A percentile compares a stretch with the other conserved stretches of the same genome.
Conservation (phyloP, 2,797 vertebrate species). For the Trachops cirrhosus region DNA sequence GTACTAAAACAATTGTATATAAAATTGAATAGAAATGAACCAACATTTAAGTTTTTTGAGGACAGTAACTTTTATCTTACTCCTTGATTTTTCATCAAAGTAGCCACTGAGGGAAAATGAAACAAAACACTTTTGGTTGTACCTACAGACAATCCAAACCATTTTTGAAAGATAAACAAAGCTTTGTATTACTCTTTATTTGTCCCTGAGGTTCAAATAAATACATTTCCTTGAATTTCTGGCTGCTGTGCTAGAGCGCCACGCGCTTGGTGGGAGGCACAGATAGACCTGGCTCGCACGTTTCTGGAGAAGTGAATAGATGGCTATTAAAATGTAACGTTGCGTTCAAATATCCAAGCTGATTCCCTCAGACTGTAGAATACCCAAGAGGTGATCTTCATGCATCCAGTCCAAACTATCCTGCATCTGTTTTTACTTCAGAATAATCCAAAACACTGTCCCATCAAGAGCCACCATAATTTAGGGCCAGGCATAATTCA, state of each 20-base stretch:
- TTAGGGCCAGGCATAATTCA: neutral
- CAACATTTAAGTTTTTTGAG: neutral
- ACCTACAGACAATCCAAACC: neutral
- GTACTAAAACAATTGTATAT: neutral
- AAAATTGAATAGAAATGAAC: neutral
- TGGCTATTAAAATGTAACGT: neutral
- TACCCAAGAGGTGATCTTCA: neutral
- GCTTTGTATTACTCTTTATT: neutral
- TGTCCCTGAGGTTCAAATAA: neutral
- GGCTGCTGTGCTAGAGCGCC: neutral
- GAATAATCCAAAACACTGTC: neutral
- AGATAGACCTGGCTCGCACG: neutral
- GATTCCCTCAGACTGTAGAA: neutral
- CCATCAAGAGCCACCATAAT: neutral
- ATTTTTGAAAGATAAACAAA: neutral
- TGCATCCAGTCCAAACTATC: neutral
- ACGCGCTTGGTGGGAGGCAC: neutral
- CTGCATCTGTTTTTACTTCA: neutral
- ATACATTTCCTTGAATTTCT: neutral
- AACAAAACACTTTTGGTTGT: neutral
- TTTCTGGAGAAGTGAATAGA: neutral
- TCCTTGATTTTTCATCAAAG: neutral
- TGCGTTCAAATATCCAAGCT: neutral
- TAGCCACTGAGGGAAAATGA: neutral
- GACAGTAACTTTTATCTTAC: neutral